A percentile compares a stretch with the other conserved stretches of the same genome.
These are phyloP conservation scores for Sarcophaga peregrina DNA, from an alignment of 1,140 invertebrate species.

Conservation along the genomic window DNA sequence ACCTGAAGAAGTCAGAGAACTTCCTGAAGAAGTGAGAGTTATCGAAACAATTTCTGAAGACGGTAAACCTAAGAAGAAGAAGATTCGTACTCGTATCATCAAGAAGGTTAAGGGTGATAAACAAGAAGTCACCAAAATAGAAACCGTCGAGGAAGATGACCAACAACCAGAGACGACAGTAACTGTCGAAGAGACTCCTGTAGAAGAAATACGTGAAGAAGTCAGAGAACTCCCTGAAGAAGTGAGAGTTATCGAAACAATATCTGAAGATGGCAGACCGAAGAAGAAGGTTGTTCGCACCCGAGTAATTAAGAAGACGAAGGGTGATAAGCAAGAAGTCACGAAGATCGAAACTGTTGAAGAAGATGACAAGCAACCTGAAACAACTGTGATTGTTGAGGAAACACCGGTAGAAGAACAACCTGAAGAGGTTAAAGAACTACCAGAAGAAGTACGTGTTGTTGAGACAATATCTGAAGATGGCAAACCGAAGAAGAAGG, in stretches of 20 bases:
- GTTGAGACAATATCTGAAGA: background rate
- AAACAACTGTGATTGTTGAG: background rate
- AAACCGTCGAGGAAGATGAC: too few relatives aligned
- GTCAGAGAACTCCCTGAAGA: background rate
- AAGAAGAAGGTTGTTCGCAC: background rate
- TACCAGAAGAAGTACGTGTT: background rate
- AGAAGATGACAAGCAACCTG: slow-evolving; percentile 24
- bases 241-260: background rate
- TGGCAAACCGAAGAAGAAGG: background rate
- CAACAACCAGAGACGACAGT: too few relatives aligned
- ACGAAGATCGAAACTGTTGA: background rate
- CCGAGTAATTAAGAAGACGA: background rate
- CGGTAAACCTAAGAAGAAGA: too few relatives aligned
- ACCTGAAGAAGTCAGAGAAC: too few relatives aligned
- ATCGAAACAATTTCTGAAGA: too few relatives aligned
- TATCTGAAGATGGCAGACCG: background rate
- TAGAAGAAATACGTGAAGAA: background rate
- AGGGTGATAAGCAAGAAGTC: slow-evolving; percentile 11
- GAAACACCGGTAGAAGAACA: background rate
- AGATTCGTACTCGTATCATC: too few relatives aligned
- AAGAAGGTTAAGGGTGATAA: too few relatives aligned
- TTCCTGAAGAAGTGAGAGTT: too few relatives aligned
- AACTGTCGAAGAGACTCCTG: too few relatives aligned
- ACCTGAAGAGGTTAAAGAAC: background rate
- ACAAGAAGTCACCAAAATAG: too few relatives aligned